These are phyloP conservation scores for Lepus americanus DNA, from an alignment of 2,113 vertebrate genomes.

Conservation along the genomic window DNA sequence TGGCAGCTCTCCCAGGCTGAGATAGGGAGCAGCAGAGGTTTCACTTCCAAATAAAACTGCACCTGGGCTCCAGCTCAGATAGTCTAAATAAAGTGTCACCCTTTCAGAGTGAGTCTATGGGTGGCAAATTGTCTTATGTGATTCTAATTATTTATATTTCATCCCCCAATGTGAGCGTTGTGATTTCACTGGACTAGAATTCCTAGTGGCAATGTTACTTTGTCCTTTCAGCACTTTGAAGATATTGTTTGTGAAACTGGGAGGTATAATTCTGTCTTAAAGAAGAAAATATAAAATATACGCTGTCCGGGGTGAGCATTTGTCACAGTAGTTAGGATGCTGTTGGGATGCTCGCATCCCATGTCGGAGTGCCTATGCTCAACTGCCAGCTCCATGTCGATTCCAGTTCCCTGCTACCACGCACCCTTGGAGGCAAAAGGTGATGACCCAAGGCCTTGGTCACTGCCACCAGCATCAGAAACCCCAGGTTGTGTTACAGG, in stretches of 20 bases:
- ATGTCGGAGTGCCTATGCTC: too few species aligned
- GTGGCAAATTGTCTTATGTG: neutral
- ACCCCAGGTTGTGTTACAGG: too few species aligned
- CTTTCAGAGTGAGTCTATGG: neutral
- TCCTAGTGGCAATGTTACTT: neutral
- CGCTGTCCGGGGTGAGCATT: neutral
- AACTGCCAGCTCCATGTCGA: too few species aligned
- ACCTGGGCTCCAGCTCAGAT: neutral
- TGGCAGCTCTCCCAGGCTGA: neutral
- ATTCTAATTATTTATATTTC: slow-evolving; percentile 25
- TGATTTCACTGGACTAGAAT: slow-evolving; percentile 22
- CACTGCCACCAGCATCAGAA: too few species aligned
- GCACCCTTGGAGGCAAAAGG: too few species aligned
- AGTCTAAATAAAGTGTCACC: slow-evolving; percentile 11
- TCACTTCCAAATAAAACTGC: slow-evolving; percentile 27
- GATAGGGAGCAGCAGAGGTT: neutral
- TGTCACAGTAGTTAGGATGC: too few species aligned
- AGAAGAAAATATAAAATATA: slow-evolving; percentile 17
- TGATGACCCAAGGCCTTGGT: too few species aligned
- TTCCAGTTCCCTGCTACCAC: too few species aligned
- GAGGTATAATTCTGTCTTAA: slow-evolving; percentile 17
- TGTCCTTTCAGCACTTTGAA: neutral
- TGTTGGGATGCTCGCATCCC: too few species aligned
- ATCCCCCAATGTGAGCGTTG: neutral
- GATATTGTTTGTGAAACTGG: neutral